phyloP scores from a whole-genome alignment of 2,797 vertebrate genomes.

The Coreius guichenoti region DNA sequence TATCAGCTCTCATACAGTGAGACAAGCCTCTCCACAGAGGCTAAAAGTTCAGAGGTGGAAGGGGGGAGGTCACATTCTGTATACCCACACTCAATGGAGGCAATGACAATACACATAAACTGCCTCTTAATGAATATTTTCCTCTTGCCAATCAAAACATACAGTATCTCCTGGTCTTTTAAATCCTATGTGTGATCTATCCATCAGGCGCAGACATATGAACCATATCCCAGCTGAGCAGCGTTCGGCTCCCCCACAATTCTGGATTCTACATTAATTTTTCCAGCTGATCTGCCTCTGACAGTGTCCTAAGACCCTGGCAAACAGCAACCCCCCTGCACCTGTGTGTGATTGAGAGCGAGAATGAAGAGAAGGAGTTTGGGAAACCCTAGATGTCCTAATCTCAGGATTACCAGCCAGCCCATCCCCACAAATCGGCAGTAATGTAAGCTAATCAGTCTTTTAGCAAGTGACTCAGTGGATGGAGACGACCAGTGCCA shows the following conservation, averaged over 20 bases:
- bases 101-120: constrained; percentile 19
- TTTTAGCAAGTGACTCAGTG: constrained; percentile 65
- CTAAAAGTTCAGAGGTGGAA: constrained; percentile 7
- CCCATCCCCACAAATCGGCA: constrained; percentile 35
- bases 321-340: neutral
- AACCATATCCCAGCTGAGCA: constrained; percentile 20
- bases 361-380: constrained; percentile 32
- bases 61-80: constrained; percentile 23
- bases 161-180: constrained; percentile 7
- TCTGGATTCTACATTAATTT: constrained; percentile 36
- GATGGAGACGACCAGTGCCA: constrained; percentile 70
- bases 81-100: neutral
- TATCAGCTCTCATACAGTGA: constrained; percentile 64
- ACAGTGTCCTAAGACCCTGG: constrained; percentile 34
- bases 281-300: constrained; percentile 32
- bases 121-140: constrained; percentile 48
- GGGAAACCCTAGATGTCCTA: constrained; percentile 45
- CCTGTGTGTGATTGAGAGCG: neutral
- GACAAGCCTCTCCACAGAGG: constrained; percentile 25
- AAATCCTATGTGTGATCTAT: constrained; percentile 27
- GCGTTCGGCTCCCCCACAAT: neutral
- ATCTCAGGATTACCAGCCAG: constrained; percentile 42
- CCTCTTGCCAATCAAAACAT: constrained; percentile 38
- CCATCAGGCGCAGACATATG: constrained; percentile 1
- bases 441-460: constrained; percentile 62